A percentile compares a stretch with the other conserved stretches of the same genome.
Evolutionary conservation across 2,888 invertebrate genomes (phyloP).

Genomic region (Dolichomitus sp.): DNA sequence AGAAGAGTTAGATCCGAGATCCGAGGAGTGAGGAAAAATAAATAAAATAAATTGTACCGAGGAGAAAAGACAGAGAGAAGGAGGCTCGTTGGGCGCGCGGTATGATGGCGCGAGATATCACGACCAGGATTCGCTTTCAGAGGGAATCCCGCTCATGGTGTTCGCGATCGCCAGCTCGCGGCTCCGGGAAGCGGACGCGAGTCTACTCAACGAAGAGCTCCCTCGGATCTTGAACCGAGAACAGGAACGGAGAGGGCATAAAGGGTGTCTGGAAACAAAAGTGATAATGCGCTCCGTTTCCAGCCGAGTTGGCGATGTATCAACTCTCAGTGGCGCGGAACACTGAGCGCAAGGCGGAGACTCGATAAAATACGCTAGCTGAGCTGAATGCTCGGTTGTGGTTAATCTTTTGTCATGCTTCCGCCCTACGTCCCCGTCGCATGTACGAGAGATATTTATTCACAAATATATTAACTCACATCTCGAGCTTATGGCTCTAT

Average conservation of each 20-base stretch:
- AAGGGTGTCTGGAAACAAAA: constrained; percentile 59
- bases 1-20: constrained; percentile 51
- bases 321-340: constrained; percentile 42
- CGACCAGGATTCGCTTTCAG: constrained; percentile 72
- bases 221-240: constrained; percentile 39
- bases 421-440: neutral
- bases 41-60: constrained; percentile 69
- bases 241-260: constrained; percentile 50
- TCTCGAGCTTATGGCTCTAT: constrained; percentile 18
- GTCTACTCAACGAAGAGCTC: neutral
- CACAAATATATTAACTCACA: constrained; percentile 13
- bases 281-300: constrained; percentile 61
- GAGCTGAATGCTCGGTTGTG: neutral
- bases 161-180: constrained; percentile 34
- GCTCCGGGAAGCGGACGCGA: constrained; percentile 39
- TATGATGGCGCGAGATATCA: constrained; percentile 70
- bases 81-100: constrained; percentile 48
- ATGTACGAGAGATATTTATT: neutral
- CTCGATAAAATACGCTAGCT: neutral
- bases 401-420: constrained; percentile 34
- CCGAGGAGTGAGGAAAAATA: constrained; percentile 57
- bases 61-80: constrained; percentile 6
- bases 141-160: constrained; percentile 58
- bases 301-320: constrained; percentile 48
- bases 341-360: constrained; percentile 9